Evolutionary conservation across 2,113 vertebrate species (phyloP).

Genomic region (Chlorodrepanis virens): DNA sequence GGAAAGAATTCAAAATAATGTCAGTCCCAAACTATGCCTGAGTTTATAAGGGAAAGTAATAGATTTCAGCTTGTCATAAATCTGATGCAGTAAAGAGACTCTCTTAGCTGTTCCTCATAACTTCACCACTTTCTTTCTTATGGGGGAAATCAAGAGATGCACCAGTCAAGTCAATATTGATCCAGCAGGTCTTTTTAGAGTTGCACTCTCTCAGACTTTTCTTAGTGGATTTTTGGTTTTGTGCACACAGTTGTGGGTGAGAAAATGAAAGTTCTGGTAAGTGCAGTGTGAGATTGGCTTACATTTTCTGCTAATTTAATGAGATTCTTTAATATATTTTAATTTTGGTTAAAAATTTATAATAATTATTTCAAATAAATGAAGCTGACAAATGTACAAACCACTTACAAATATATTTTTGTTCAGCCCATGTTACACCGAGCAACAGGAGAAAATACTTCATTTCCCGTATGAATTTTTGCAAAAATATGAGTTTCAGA

Average conservation of each 20-base stretch:
- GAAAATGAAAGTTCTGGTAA: constrained; percentile 62
- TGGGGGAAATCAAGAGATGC: not conserved
- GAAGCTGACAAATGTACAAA: not conserved
- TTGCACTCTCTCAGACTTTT: not conserved
- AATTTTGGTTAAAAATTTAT: not conserved
- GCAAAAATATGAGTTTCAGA: not conserved
- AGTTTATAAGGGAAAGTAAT: not conserved
- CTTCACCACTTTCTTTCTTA: not conserved
- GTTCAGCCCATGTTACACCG: not conserved
- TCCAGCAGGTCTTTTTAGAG: not conserved
- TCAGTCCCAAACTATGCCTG: not conserved
- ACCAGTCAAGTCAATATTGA: not conserved
- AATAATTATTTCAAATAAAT: not conserved
- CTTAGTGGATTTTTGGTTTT: not conserved
- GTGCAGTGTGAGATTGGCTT: not conserved
- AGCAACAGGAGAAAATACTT: not conserved
- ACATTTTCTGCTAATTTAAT: constrained; percentile 30
- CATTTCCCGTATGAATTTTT: not conserved
- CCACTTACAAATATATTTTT: not conserved
- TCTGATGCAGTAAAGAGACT: not conserved
- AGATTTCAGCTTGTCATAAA: not conserved
- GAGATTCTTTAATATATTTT: not conserved
- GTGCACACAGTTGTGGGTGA: constrained; percentile 11
- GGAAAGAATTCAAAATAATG: not conserved
- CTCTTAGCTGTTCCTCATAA: not conserved